Base-by-base conservation (phyloP, 2,797 vertebrate species). In the Clarias laeviceps region DNA sequence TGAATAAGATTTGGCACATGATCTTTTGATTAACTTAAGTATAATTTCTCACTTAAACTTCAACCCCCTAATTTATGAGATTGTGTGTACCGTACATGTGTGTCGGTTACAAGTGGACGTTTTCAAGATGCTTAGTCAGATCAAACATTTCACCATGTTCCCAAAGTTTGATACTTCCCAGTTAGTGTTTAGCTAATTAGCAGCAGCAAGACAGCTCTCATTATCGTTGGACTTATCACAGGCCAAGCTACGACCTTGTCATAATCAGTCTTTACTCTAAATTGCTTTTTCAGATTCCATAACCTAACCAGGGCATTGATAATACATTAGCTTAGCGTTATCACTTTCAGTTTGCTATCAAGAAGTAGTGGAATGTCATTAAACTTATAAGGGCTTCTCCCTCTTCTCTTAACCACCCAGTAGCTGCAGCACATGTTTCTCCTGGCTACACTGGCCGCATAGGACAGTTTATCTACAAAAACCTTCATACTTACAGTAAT, bases 291-390 rank as follows among this genome's bases (percentile, higher is more conserved):
- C 61, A 82, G 80, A 72, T 73, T 68, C 50, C 54, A 61, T 27
- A 82, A 61, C n/a, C 80, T 66, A 68, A 86, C 56, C 80, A 82
- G 32, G 37, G 50, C 80, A 62, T 82, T 76, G 45, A 22, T 69
- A 54, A 83, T 76, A 8, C 29, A 83, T 79, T 77, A 70, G 20
- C 7, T 50, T 14, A 6, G 5, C 8, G 34, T 59, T 54, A 34
- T 54, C 27, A 40, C 64, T 34, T 77, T 86, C 50, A 20, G 11
- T 76, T 37, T 73, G 61, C 64, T 76, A 80, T 76, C 24, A 56
- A 50, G 50, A 29, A 76, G 29, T 62, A 14, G 1, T 61, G 68
- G 84, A 50, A 56, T 37, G 77, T 56, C 66, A 32, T 73, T 74
- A 57, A 74, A 56, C 78, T 69, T 68, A 18, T 37, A 45, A 15